Evolutionary conservation across 2,113 vertebrate species (phyloP), one percentile per base, ranked within the genome.

Genomic region (Drymodes brunneopygia): DNA sequence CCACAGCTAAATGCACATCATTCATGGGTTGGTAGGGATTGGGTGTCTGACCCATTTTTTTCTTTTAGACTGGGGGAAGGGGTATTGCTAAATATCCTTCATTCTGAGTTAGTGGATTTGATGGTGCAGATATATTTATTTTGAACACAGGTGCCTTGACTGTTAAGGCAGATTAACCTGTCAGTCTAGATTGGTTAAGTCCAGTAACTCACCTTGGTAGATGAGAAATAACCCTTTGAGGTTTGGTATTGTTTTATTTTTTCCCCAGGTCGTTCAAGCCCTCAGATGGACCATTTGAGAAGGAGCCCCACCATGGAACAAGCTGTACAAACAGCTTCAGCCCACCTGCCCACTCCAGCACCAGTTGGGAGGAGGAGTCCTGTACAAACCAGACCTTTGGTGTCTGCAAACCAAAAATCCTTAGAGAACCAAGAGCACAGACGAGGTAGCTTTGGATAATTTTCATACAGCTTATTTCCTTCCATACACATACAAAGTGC

Each of bases 371-470:
- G 98, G 93, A 99, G 98, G 97, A 98, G 97, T 96, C 97, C 98
- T 60, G 92, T 97, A n/a, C 96, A 96, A 66, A 82, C 98, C 92
- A 98, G 98, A 91, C 96, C 98, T 92, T 96, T 98, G 87, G 96
- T 98, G 79, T 95, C 98, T 66, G 74, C 98, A 85, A 98, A 91
- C 96, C 99, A 99, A 92, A 99, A 99, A 96, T 97, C 98, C 3
- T 93, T 98, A 48, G 99, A 99, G 89, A 98, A 94, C 92, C 98
- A 98, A 64, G 99, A 99, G 94, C 99, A 98, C 97, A 98, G 98
- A 88, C 98, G 98, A 97, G 98, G 99, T 99, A 97, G 69, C 65
- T 92, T 83, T 53, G 92, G 66, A 36, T 35, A 35, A 28, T 77
- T 94, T 62, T 97, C 83, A 23, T 44, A 73, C 40, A 9, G 45